Percentiles rank a stretch among this genome's conserved stretches.
Evolutionary conservation across 2,797 vertebrate species (phyloP).

Genomic region (Alectoris magna): DNA sequence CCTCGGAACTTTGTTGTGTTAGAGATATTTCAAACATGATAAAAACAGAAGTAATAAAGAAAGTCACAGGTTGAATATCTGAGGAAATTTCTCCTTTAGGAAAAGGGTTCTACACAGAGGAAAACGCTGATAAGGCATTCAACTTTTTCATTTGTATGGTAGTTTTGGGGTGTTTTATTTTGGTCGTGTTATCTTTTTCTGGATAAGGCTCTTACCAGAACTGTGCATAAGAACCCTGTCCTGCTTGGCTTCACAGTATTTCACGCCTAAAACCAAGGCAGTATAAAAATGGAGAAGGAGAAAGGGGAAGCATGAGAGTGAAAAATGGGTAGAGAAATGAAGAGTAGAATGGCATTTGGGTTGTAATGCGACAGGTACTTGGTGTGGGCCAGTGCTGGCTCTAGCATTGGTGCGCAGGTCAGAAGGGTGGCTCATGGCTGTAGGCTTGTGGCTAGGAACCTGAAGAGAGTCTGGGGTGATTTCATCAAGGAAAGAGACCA

Average conservation of each 20-base stretch:
- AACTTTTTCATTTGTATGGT: neutral
- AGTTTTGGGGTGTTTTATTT: neutral
- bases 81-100: neutral
- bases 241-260: neutral
- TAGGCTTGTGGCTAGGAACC: neutral
- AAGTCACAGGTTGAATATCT: fast-evolving
- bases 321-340: neutral
- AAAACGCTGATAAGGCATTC: neutral
- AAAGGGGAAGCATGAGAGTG: neutral
- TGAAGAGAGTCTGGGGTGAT: neutral
- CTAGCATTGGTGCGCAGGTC: neutral
- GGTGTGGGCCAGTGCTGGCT: no score
- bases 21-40: neutral
- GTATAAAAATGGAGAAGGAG: neutral
- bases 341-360: neutral
- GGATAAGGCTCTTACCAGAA: neutral
- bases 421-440: neutral
- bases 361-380: fast-evolving
- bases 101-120: neutral
- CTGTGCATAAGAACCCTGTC: neutral
- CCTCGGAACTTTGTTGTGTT: neutral
- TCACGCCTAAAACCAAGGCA: neutral
- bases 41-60: neutral
- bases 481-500: fast-evolving
- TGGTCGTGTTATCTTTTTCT: fast-evolving